Conservation (phyloP, 2,888 invertebrate species). For the Homarus gammarus region DNA sequence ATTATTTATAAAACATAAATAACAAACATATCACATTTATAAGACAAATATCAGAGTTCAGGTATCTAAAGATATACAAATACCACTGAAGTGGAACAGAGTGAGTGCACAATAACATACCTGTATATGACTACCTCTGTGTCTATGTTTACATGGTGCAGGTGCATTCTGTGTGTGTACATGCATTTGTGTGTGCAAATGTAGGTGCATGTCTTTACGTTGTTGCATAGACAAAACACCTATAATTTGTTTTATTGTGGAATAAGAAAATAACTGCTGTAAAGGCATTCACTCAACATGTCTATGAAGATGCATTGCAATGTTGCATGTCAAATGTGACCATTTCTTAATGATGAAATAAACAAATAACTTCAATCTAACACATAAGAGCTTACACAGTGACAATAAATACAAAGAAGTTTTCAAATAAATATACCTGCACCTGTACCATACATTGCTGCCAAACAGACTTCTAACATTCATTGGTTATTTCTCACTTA, state of each 20-base stretch:
- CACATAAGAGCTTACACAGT: background rate
- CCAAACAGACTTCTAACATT: background rate
- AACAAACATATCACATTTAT: no score
- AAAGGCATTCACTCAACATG: background rate
- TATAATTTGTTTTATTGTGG: background rate
- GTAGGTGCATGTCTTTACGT: constrained; percentile 1
- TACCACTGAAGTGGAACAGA: no score
- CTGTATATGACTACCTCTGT: no score
- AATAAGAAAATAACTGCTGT: background rate
- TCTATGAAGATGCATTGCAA: background rate
- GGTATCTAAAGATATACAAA: no score
- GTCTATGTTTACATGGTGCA: constrained; percentile 1
- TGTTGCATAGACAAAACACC: background rate
- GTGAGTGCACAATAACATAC: no score
- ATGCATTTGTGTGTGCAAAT: background rate
- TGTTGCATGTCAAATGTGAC: background rate
- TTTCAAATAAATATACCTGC: background rate
- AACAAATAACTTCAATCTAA: background rate
- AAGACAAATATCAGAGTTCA: no score
- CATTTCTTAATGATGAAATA: background rate
- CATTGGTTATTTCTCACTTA: background rate
- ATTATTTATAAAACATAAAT: background rate
- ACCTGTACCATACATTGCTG: no score
- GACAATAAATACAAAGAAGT: background rate
- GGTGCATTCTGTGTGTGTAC: constrained; percentile 1